Base-by-base conservation (phyloP, 2,797 vertebrate genomes). In the Anabas testudineus region DNA sequence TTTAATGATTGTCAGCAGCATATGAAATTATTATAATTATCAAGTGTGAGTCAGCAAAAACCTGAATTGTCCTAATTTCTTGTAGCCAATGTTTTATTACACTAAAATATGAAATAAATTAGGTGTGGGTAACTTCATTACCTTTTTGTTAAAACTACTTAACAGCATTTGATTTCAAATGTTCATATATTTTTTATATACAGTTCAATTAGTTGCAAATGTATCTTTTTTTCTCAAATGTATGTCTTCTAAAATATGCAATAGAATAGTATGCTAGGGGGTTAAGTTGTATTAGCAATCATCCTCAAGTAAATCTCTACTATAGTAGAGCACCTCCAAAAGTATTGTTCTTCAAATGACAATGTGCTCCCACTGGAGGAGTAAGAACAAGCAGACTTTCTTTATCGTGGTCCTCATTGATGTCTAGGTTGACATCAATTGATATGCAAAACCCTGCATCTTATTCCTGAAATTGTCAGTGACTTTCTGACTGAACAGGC, bases 1-100 rank as follows among this genome's bases (percentile, higher is more conserved):
- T 22, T 43, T 60, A 71, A 75, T 67, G 59, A 68, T 34, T 58
- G 60, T 74, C 64, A 47, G 78, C 67, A 63, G 59, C 28, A 55
- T 34, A 82, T 80, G 24, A 48, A 67, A 79, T 61, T 49, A 71
- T 73, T 68, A 28, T 39, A 47, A 76, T 74, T 64, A 75, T 65
- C 36, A 46, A 32, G 58, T 54, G 56, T 47, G 47, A 79, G 49
- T 45, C 14, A 42, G 74, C 28, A 65, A 21, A 56, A 5, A 22
- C 36, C 9, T 61, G 48, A 36, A 53, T 45, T 66, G 32, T 60
- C 26, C 73, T 57, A 37, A 51, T 54, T 5, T 62, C 43, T 30
- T 60, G 8, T 9, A 32, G 26, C 21, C 53, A 46, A 46, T 61
- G 34, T 18, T 15, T 41, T 43, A 36, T 61, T 45, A 58, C 21